Base-by-base conservation (phyloP, 2,797 vertebrate species). In the Erpetoichthys calabaricus region DNA sequence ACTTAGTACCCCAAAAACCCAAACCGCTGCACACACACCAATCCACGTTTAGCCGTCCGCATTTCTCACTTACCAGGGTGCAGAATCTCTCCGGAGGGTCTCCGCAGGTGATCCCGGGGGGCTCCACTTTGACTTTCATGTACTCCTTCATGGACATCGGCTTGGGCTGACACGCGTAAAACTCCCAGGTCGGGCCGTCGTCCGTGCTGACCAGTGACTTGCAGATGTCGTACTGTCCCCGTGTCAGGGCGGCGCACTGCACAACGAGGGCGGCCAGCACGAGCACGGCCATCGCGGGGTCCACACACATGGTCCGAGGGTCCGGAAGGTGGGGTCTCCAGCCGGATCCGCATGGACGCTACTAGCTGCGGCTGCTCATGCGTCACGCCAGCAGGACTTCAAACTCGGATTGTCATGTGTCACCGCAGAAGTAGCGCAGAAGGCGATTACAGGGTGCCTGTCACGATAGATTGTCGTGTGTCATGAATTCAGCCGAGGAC, bases 151-250 rank as follows among this genome's bases (percentile, higher is more conserved):
- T 89, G 65, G 83, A 62, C 72, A 80, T 79, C 51, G 84, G 56
- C 77, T 89, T 92, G 61, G 96, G 94, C 72, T 99, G 96, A 69
- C 96, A 99, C 8, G 96, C 94, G 0, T 98, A 94, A 63, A 89
- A 92, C 74, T 99, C 94, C 96, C 96, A 99, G 49, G 91, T 83
- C 0, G 94, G 91, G 64, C 94, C 94, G 54, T 97, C 92, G 5
- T 98, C 96, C 1, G 90, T 92, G 80, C 86, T 93, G 81, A 97
- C 91, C 83, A 94, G 91, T 78, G 93, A 97, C 75, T 91, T 97
- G 83, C 95, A 99, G 82, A 89, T 87, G 73, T 98, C 91, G 65
- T 97, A 98, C 77, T 95, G 89, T 76, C 83, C 89, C 75, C 82
- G 73, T 58, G 87, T 81, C 78, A 82, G 80, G 56, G 85, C 82